phyloP scores from a whole-genome alignment of 2,888 invertebrate species.

The Gandaritis pyraliata region DNA sequence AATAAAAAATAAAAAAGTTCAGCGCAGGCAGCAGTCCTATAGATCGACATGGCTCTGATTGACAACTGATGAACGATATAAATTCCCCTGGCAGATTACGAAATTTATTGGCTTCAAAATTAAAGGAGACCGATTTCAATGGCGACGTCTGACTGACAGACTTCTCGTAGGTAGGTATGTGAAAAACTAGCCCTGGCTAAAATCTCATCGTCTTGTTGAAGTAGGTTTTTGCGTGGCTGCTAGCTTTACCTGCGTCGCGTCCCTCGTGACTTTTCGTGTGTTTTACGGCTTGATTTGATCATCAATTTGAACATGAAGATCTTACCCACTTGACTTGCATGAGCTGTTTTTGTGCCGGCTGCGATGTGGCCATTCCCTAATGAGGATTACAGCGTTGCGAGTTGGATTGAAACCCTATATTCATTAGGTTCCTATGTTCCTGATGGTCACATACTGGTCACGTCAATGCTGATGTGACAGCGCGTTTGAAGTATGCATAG shows the following conservation, averaged over 20 bases:
- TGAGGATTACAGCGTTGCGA: too few relatives aligned
- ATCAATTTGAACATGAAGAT: constrained; percentile 32
- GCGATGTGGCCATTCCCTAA: too few relatives aligned
- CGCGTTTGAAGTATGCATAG: too few relatives aligned
- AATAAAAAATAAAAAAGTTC: constrained; percentile 68
- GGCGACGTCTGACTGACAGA: constrained; percentile 76
- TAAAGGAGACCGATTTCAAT: constrained; percentile 83
- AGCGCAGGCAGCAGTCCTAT: constrained; percentile 43
- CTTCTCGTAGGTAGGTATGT: constrained; percentile 65
- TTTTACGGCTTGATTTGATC: too few relatives aligned
- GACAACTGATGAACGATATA: constrained; percentile 82
- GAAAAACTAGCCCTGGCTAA: constrained; percentile 60
- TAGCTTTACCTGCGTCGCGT: constrained; percentile 18
- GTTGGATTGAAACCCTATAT: too few relatives aligned
- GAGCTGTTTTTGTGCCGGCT: too few relatives aligned
- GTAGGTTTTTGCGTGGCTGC: constrained; percentile 50
- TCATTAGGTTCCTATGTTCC: too few relatives aligned
- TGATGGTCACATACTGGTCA: too few relatives aligned
- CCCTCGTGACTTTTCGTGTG: constrained; percentile 23
- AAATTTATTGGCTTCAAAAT: constrained; percentile 83
- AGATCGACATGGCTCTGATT: constrained; percentile 65
- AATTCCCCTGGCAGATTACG: constrained; percentile 81
- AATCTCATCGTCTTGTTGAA: constrained; percentile 60
- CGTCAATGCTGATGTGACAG: too few relatives aligned
- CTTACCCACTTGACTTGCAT: too few relatives aligned